Evolutionary conservation across 2,888 invertebrate species (phyloP).

Genomic region (Drosophila ezoana): DNA sequence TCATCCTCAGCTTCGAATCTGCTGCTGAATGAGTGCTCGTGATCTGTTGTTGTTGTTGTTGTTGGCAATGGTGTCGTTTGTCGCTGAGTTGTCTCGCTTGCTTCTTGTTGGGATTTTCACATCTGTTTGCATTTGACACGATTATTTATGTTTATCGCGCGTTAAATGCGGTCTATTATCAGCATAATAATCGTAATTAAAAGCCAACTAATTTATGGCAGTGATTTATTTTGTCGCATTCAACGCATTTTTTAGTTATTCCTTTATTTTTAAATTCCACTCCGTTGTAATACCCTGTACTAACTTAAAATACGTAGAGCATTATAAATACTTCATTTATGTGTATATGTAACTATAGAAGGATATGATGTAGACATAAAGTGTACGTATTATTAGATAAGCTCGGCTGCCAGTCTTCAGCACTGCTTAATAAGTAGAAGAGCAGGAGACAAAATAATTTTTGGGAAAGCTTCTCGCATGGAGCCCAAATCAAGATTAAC

Average conservation of each 20-base stretch:
- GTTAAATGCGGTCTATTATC: constrained; percentile 83
- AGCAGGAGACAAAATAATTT: no score
- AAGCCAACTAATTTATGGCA: constrained; percentile 82
- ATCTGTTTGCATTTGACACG: constrained; percentile 82
- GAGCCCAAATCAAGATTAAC: no score
- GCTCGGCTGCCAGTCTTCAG: no score
- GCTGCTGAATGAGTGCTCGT: constrained; percentile 57
- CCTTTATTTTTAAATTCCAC: constrained; percentile 10
- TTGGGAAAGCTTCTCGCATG: no score
- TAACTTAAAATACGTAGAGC: not conserved
- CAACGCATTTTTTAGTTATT: constrained; percentile 39
- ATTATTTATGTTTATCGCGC: constrained; percentile 84
- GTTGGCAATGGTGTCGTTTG: constrained; percentile 20
- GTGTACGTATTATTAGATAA: no score
- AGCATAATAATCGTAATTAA: constrained; percentile 84
- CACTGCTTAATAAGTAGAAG: no score
- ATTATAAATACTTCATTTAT: no score
- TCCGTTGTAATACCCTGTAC: not conserved
- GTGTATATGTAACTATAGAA: no score
- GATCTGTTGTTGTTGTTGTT: constrained; percentile 54
- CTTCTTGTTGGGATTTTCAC: constrained; percentile 43
- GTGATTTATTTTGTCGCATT: constrained; percentile 75
- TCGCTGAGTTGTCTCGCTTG: constrained; percentile 33
- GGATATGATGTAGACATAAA: no score
- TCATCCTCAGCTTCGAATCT: constrained; percentile 29